Evolutionary conservation across 2,888 invertebrate genomes (phyloP).

Genomic region (Bugulina stolonifera): DNA sequence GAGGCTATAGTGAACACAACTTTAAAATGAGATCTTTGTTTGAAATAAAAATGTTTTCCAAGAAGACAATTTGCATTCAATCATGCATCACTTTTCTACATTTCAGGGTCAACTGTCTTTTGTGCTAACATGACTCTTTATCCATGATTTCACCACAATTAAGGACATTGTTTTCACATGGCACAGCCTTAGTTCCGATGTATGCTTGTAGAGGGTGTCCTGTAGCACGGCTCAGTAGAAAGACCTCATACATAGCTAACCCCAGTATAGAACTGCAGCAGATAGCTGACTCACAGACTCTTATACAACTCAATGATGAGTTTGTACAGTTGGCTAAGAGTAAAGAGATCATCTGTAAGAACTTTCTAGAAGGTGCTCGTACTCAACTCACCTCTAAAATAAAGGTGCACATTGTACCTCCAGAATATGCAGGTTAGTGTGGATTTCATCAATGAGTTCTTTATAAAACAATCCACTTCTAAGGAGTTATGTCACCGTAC

Average conservation of each 20-base stretch:
- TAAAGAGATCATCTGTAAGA: not conserved
- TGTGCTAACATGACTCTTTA: no score
- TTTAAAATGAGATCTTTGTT: no score
- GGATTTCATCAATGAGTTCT: no score
- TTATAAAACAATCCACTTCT: no score
- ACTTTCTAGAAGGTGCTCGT: not conserved
- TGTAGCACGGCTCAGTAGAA: not conserved
- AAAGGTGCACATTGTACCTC: slow-evolving; percentile 4
- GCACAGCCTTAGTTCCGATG: not conserved
- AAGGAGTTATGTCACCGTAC: no score
- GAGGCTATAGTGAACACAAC: no score
- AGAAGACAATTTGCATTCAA: no score
- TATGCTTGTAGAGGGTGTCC: not conserved
- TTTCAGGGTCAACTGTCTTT: no score
- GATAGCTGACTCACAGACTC: not conserved
- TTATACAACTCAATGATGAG: not conserved
- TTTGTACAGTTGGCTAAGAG: not conserved
- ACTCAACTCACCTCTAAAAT: not conserved
- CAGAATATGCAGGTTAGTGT: slow-evolving; percentile 22
- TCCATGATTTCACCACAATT: no score
- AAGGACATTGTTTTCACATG: no score
- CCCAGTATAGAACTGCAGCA: not conserved
- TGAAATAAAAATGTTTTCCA: no score
- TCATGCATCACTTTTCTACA: no score
- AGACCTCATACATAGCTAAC: not conserved